Conservation (phyloP, 2,888 invertebrate species). For the Aphodius sticticus region DNA sequence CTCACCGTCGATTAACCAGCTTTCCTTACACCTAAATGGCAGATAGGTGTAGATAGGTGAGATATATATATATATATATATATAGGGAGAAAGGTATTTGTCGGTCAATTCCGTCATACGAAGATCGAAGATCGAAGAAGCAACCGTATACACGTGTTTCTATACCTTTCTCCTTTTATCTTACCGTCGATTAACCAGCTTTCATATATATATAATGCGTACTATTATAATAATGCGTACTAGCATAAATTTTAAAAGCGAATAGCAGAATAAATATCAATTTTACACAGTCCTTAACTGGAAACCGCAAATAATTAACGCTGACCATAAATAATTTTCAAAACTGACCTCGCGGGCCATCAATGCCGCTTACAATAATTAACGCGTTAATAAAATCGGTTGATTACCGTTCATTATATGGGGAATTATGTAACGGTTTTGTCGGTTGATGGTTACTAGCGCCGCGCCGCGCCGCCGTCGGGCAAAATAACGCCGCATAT, state of each 20-base stretch:
- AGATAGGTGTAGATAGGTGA: too few species aligned
- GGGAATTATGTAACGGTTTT: background rate
- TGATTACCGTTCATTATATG: background rate
- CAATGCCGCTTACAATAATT: background rate
- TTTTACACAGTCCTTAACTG: background rate
- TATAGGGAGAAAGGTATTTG: too few species aligned
- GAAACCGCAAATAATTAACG: background rate
- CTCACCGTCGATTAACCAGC: too few species aligned
- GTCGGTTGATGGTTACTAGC: background rate
- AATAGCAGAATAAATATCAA: background rate
- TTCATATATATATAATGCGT: too few species aligned
- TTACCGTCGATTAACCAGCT: too few species aligned
- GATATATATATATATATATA: too few species aligned
- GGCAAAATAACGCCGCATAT: background rate
- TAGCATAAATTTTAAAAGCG: background rate
- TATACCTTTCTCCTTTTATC: too few species aligned
- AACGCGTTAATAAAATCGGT: background rate
- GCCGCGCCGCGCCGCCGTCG: background rate
- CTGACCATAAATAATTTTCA: background rate
- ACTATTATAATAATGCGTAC: too few species aligned
- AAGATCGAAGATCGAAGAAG: too few species aligned
- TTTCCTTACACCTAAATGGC: too few species aligned
- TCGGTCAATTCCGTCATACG: too few species aligned
- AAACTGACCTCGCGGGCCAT: background rate
- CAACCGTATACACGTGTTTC: too few species aligned